These are phyloP conservation scores for Nipponacmea schrenckii DNA, from an alignment of 2,888 invertebrate species.

Conservation along the genomic window DNA sequence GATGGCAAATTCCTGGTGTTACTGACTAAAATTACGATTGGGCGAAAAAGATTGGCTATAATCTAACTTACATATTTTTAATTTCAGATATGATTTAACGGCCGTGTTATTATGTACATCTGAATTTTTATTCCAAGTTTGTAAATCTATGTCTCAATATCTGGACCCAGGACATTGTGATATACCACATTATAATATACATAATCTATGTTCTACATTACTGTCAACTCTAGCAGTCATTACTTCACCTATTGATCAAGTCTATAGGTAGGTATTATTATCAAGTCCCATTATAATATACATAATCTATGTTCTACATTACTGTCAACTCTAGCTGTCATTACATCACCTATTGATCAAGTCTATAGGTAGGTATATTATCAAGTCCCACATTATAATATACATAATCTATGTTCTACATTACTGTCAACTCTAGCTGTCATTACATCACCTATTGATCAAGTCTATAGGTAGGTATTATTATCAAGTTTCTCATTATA, in stretches of 20 bases:
- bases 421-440: conserved; percentile 58
- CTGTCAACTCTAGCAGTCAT: conserved; percentile 58
- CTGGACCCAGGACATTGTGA: conserved; percentile 56
- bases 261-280: conserved; percentile 55
- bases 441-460: conserved; percentile 55
- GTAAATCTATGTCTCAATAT: conserved; percentile 48
- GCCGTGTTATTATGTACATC: conserved; percentile 52
- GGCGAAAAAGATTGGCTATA: too few relatives aligned
- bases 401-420: conserved; percentile 61
- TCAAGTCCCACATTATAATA: conserved; percentile 55
- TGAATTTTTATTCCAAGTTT: conserved; percentile 52
- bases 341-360: conserved; percentile 55
- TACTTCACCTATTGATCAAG: conserved; percentile 52
- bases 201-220: conserved; percentile 60
- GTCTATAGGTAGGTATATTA: conserved; percentile 58
- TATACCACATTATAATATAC: conserved; percentile 57
- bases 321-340: conserved; percentile 55
- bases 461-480: conserved; percentile 58
- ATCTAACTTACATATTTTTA: too few relatives aligned
- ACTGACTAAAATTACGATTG: too few relatives aligned
- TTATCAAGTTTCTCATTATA: conserved; percentile 54
- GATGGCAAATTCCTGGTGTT: too few relatives aligned
- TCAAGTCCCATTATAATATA: conserved; percentile 50
- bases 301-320: conserved; percentile 62
- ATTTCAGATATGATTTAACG: conserved; percentile 56